A percentile compares a stretch with the other conserved stretches of the same genome.
Evolutionary conservation across 2,113 vertebrate genomes (phyloP).

Genomic region (Turnix velox): DNA sequence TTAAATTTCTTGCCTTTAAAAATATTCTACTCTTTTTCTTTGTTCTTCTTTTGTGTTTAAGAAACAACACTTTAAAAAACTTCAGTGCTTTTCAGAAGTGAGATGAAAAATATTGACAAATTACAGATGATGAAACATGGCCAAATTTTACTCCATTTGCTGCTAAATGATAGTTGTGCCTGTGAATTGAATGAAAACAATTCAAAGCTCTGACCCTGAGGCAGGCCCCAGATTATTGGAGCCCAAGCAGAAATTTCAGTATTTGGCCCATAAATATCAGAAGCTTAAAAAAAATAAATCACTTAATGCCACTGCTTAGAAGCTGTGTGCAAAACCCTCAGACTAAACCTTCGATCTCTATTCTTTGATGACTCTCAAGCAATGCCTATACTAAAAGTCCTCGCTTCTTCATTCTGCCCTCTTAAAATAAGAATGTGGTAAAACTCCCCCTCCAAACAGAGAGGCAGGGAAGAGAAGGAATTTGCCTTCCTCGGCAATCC

Average conservation of each 20-base stretch:
- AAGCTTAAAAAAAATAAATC: not conserved
- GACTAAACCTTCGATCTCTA: not conserved
- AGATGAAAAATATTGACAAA: conserved; percentile 56
- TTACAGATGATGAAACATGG: conserved; percentile 44
- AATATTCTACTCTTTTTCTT: not conserved
- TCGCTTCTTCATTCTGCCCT: not conserved
- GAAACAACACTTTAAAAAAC: not conserved
- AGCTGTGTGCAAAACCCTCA: not conserved
- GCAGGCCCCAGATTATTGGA: conserved; percentile 33
- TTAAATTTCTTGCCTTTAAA: not conserved
- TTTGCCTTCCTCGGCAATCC: conserved; percentile 58
- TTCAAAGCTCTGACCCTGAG: not conserved
- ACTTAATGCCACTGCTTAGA: not conserved
- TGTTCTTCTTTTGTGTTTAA: not conserved
- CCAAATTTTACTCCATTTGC: conserved; percentile 41
- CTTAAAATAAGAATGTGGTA: not conserved
- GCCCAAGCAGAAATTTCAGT: conserved; percentile 27
- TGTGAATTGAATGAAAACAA: not conserved
- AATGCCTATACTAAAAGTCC: not conserved
- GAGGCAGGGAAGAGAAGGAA: not conserved
- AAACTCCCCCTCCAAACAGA: not conserved
- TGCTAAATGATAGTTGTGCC: not conserved
- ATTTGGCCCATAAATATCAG: conserved; percentile 43
- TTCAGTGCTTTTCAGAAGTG: not conserved
- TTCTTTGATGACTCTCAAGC: not conserved